Evolutionary conservation across 2,888 invertebrate genomes (phyloP).

Genomic region (Heliconius hortense): DNA sequence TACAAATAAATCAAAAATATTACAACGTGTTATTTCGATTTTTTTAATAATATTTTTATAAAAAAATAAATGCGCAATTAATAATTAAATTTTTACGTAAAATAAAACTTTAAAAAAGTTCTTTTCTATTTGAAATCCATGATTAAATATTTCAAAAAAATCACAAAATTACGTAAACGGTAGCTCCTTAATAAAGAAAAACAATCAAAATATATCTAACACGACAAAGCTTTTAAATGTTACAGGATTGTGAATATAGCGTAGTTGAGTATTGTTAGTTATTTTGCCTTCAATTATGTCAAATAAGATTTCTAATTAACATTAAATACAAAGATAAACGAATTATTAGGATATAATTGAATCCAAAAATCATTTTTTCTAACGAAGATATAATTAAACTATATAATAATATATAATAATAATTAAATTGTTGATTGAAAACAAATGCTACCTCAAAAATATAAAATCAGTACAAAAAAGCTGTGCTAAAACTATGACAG

Average conservation of each 20-base stretch:
- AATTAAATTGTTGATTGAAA: neutral
- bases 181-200: slow-evolving; percentile 3
- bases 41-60: neutral
- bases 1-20: neutral
- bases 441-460: slow-evolving; percentile 18
- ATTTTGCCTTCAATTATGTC: slow-evolving; percentile 9
- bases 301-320: neutral
- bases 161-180: neutral
- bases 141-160: neutral
- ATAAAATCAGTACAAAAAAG: slow-evolving; percentile 19
- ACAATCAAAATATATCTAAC: neutral
- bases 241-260: slow-evolving; percentile 23
- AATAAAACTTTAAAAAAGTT: neutral
- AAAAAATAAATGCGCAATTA: neutral
- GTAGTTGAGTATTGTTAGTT: slow-evolving; percentile 35
- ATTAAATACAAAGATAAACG: neutral
- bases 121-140: neutral
- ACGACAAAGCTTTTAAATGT: neutral
- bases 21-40: neutral
- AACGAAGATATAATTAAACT: neutral
- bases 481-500: neutral
- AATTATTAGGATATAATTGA: neutral
- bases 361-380: neutral
- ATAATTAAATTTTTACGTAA: neutral
- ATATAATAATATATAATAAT: neutral